Conservation (phyloP, 2,888 invertebrate species). For the Steinernema carpocapsae region DNA sequence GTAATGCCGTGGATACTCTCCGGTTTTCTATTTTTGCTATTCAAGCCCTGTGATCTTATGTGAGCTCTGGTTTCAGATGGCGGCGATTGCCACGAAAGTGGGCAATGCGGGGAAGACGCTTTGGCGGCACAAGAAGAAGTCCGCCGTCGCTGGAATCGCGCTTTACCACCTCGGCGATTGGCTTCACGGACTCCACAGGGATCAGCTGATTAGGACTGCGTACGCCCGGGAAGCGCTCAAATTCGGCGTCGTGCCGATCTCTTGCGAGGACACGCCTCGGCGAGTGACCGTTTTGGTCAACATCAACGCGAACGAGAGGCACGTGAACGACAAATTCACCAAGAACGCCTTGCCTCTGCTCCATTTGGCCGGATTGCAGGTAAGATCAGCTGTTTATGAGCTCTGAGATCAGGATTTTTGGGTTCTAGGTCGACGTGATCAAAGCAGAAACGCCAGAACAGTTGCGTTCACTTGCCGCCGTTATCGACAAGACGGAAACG, state of each 20-base stretch:
- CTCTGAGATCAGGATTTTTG: not conserved
- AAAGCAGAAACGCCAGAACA: slow-evolving; percentile 58
- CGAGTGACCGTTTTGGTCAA: slow-evolving; percentile 62
- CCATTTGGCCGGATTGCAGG: slow-evolving; percentile 65
- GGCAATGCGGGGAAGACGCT: slow-evolving; percentile 45
- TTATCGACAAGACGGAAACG: slow-evolving; percentile 60
- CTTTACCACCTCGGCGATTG: slow-evolving; percentile 31
- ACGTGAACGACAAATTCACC: slow-evolving; percentile 57
- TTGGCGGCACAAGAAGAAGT: slow-evolving; percentile 61
- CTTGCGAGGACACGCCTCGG: slow-evolving; percentile 55
- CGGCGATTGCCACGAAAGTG: slow-evolving; percentile 44
- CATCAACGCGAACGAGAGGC: slow-evolving; percentile 56
- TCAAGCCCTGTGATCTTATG: not conserved
- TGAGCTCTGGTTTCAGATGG: slow-evolving; percentile 37
- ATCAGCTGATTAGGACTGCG: slow-evolving; percentile 53
- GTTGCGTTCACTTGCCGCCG: slow-evolving; percentile 57
- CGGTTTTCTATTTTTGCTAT: slow-evolving; percentile 2
- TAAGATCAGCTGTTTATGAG: slow-evolving; percentile 45
- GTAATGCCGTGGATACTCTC: not conserved
- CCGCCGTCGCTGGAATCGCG: slow-evolving; percentile 50
- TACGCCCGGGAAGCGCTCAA: slow-evolving; percentile 57
- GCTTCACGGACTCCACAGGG: slow-evolving; percentile 44
- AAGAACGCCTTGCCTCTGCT: slow-evolving; percentile 64
- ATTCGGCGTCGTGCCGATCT: slow-evolving; percentile 54
- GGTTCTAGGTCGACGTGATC: not conserved